phyloP scores from a whole-genome alignment of 2,888 invertebrate species.

The Ennomos fuscantarius region DNA sequence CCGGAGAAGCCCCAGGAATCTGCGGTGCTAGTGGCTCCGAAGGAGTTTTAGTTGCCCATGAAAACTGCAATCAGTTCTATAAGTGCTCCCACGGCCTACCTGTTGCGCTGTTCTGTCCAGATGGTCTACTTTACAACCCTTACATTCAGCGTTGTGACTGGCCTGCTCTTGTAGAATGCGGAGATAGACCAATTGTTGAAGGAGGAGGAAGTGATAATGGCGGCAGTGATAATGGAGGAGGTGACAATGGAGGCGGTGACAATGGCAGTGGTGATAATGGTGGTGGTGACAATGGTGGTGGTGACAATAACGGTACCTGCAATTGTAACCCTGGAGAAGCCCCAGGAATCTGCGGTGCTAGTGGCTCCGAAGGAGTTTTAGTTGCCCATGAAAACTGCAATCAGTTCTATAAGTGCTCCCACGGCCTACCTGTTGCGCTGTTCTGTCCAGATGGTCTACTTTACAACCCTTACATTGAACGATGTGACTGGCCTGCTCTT shows the following conservation, averaged over 20 bases:
- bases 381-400: slow-evolving; percentile 43
- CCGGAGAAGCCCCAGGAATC: slow-evolving; percentile 30
- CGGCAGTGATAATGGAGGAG: slow-evolving; percentile 17
- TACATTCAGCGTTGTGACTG: slow-evolving; percentile 38
- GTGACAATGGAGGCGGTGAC: slow-evolving; percentile 6
- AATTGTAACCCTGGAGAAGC: slow-evolving; percentile 48
- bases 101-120: slow-evolving; percentile 33
- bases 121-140: slow-evolving; percentile 36
- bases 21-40: slow-evolving; percentile 28
- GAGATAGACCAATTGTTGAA: slow-evolving; percentile 24
- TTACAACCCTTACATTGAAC: slow-evolving; percentile 34
- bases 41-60: slow-evolving; percentile 37
- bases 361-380: slow-evolving; percentile 35
- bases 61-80: slow-evolving; percentile 44
- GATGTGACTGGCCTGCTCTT: slow-evolving; percentile 40
- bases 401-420: slow-evolving; percentile 41
- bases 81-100: slow-evolving; percentile 37
- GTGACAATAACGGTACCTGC: slow-evolving; percentile 23
- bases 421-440: slow-evolving; percentile 35
- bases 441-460: slow-evolving; percentile 34
- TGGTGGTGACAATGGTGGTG: slow-evolving; percentile 14
- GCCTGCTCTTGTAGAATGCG: slow-evolving; percentile 39
- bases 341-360: slow-evolving; percentile 44
- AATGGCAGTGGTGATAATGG: slow-evolving; percentile 14
- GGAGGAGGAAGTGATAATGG: slow-evolving; percentile 14